Evolutionary conservation across 2,113 vertebrate species (phyloP), one percentile per base, ranked within the genome.

Genomic region (Silurus meridionalis): DNA sequence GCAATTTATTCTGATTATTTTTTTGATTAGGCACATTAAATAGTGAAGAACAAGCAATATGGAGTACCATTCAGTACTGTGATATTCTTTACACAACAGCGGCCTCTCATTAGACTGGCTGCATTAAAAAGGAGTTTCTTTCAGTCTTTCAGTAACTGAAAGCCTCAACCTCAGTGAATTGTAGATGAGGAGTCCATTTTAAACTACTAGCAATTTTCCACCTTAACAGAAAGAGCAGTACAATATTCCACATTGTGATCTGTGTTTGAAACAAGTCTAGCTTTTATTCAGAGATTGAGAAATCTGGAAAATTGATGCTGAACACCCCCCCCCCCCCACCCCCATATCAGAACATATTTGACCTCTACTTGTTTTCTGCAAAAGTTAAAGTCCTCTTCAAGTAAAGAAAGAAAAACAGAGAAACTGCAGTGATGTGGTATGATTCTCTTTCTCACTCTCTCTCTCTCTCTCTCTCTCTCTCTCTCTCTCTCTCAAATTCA

Each of bases 331-430:
- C 7, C n/a, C 72, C 37, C 37, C 13, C n/a, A 7, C 72, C 21
- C 11, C 23, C 72, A 53, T 78, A 66, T 66, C 60, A 37, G 57
- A 53, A 66, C 48, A 78, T 37, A 14, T 66, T n/a, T 66, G 46
- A 85, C 74, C 74, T 85, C n/a, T 11, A 53, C 25, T 46, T 66
- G 60, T 66, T 48, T 37, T 66, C 72, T 55, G 48, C n/a, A 50
- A 21, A 37, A 66, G 48, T 21, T 48, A 55, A 74, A 74, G 23
- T 9, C 14, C 37, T 61, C n/a, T 23, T 72, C 17, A 57, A 46
- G 28, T 19, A n/a, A 81, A 25, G 14, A 55, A 60, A 53, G 17
- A 67, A 67, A 67, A n/a, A 19, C 10, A 13, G 28, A 46, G 1
- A 7, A 46, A 69, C 15, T 74, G 48, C 67, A 64, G 37, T 74